Base-by-base conservation (phyloP, 30 jellyfish, hydroid and myxozoan genomes). In the Phacellophora camtschatica region DNA sequence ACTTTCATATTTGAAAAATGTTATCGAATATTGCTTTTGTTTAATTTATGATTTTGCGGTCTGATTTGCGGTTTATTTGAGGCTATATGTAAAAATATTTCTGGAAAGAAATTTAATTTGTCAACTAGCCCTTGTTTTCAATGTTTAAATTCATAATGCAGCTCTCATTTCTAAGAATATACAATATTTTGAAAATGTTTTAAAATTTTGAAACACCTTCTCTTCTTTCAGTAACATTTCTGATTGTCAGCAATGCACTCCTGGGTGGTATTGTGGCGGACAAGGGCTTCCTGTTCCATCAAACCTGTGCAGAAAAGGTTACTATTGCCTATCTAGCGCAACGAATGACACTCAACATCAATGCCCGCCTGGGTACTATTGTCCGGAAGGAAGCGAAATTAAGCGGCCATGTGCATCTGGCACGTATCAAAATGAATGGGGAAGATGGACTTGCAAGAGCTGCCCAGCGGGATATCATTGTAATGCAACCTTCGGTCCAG, bases 211-310 rank as follows among this genome's bases (percentile, higher is more conserved):
- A n/a, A n/a, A n/a, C n/a, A n/a, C n/a, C n/a, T n/a, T n/a, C n/a
- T n/a, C n/a, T 54, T 58, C 66, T 74, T 27, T 13, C 33, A 90
- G 97, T 48, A 77, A 82, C 53, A 48, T 49, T 28, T 48, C 97
- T 24, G 95, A 93, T 65, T 93, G 99, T 49, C 88, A 86, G 63
- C 46, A 85, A 20, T 93, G 99, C 77, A 42, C 97, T 23, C 91
- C 99, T 23, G 99, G 99, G 46, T 69, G 78, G 88, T 93, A 71
- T 84, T 93, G 99, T 67, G 94, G 88, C 29, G 95, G 87, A 61
- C 61, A 71, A 13, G 95, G 96, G 24, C 71, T 87, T 22, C 70
- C 85, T 37, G 87, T 42, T 39, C 99, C 99, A 6, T 53, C 88
- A 19, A 86, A 77, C 27, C 69, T 43, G 27, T 93, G 99, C 62